Conservation (phyloP, 1,140 invertebrate genomes). For the Idris sp. region DNA sequence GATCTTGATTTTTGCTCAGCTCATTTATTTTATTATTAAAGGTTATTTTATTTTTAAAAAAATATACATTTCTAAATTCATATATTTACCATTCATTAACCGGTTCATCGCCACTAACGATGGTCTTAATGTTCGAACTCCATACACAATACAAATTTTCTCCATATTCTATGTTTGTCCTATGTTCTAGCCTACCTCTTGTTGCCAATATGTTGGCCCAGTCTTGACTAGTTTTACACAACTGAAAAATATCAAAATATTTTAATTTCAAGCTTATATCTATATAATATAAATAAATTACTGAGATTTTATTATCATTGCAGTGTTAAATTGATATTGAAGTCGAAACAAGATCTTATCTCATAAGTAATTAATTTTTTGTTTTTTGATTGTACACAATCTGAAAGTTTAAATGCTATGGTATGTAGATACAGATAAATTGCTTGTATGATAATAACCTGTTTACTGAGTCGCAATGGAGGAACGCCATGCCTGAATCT, state of each 20-base stretch:
- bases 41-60: no score
- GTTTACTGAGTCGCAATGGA: constrained; percentile 83
- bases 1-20: no score
- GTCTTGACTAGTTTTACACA: constrained; percentile 87
- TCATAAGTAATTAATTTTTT: no score
- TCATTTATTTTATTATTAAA: no score
- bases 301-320: no score
- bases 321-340: no score
- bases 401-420: constrained; percentile 1
- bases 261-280: no score
- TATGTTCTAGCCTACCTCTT: constrained; percentile 85
- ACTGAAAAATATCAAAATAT: constrained; percentile 66
- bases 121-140: constrained; percentile 85
- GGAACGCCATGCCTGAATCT: constrained; percentile 84
- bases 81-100: constrained; percentile 85
- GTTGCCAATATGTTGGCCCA: constrained; percentile 88
- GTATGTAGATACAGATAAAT: constrained; percentile 3
- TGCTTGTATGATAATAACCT: constrained; percentile 77
- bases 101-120: constrained; percentile 83
- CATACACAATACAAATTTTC: constrained; percentile 89
- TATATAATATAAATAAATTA: no score
- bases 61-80: no score
- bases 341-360: no score
- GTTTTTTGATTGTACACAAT: no score
- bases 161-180: constrained; percentile 86